A percentile compares a stretch with the other conserved stretches of the same genome.
Evolutionary conservation across 2,888 invertebrate species (phyloP).

Genomic region (Glaucopsyche alexis): DNA sequence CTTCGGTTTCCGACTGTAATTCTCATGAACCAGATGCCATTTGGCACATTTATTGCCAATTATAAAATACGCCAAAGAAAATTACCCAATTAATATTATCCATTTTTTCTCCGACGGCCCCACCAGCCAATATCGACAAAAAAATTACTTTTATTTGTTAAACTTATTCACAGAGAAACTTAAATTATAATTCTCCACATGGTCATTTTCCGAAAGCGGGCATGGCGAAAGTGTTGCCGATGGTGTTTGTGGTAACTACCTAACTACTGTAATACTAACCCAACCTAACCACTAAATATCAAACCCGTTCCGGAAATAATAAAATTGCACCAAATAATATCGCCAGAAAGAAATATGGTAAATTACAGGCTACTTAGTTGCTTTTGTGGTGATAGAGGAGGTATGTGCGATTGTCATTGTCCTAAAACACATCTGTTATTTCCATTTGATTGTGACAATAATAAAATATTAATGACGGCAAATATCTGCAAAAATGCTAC

Average conservation of each 20-base stretch:
- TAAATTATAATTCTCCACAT: conserved; percentile 28
- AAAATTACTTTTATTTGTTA: conserved; percentile 34
- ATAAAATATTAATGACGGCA: conserved; percentile 15
- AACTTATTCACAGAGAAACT: conserved; percentile 28
- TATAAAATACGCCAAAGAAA: conserved; percentile 19
- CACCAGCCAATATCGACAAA: conserved; percentile 33
- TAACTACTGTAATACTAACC: too few relatives aligned
- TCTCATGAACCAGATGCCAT: conserved; percentile 10
- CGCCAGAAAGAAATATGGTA: conserved; percentile 30
- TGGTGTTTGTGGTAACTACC: conserved; percentile 35
- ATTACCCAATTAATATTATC: conserved; percentile 17
- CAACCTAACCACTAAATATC: conserved; percentile 34
- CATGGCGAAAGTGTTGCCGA: conserved; percentile 36
- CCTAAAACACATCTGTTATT: conserved; percentile 17
- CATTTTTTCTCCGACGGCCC: conserved; percentile 35
- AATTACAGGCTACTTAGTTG: conserved; percentile 36
- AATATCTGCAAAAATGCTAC: conserved; percentile 10
- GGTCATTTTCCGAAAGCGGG: conserved; percentile 31
- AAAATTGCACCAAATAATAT: conserved; percentile 39
- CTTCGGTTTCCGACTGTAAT: conserved; percentile 2
- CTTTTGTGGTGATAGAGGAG: conserved; percentile 33
- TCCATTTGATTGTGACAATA: conserved; percentile 19
- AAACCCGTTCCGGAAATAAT: conserved; percentile 36
- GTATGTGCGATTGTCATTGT: conserved; percentile 22
- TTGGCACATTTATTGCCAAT: conserved; percentile 4